Percentiles rank a stretch among this genome's conserved stretches.
phyloP scores from a whole-genome alignment of 2,113 vertebrate genomes.

The Thomomys bottae region DNA sequence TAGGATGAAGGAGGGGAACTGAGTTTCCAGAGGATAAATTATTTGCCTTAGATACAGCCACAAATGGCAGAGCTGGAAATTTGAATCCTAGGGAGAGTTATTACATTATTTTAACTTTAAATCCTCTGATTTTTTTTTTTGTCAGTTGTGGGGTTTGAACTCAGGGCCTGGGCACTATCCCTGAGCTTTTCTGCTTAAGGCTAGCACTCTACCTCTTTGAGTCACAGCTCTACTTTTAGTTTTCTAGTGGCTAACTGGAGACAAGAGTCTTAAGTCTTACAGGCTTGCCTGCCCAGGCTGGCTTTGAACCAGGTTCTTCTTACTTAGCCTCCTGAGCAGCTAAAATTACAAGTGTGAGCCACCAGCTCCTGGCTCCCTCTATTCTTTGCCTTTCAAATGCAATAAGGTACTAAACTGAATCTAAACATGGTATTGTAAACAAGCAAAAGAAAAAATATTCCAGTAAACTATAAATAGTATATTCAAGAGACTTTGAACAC shows the following conservation, averaged over 20 bases:
- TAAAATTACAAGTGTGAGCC: too few relatives aligned
- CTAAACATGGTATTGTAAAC: constrained; percentile 20
- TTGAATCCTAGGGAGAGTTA: constrained; percentile 7
- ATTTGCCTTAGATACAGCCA: not conserved
- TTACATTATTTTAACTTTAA: constrained; percentile 21
- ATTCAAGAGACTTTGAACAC: constrained; percentile 24
- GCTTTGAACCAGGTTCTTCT: too few relatives aligned
- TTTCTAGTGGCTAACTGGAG: too few relatives aligned
- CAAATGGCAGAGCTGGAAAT: constrained; percentile 23
- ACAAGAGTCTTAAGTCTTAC: too few relatives aligned
- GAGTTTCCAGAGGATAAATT: constrained; percentile 3
- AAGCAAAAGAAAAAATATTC: constrained; percentile 42
- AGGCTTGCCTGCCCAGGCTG: too few relatives aligned
- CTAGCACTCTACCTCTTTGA: too few relatives aligned
- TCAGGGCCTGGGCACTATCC: too few relatives aligned
- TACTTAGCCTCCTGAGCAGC: too few relatives aligned
- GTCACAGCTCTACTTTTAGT: too few relatives aligned
- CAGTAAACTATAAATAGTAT: constrained; percentile 30
- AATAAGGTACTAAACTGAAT: constrained; percentile 16
- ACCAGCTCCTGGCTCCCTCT: too few relatives aligned
- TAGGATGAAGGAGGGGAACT: not conserved
- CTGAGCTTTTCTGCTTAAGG: too few relatives aligned
- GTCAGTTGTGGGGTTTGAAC: too few relatives aligned
- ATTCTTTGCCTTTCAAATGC: constrained; percentile 21
- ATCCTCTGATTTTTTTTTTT: not conserved